Conservation (phyloP, 2,888 invertebrate species). For the Glaucopsyche alexis region DNA sequence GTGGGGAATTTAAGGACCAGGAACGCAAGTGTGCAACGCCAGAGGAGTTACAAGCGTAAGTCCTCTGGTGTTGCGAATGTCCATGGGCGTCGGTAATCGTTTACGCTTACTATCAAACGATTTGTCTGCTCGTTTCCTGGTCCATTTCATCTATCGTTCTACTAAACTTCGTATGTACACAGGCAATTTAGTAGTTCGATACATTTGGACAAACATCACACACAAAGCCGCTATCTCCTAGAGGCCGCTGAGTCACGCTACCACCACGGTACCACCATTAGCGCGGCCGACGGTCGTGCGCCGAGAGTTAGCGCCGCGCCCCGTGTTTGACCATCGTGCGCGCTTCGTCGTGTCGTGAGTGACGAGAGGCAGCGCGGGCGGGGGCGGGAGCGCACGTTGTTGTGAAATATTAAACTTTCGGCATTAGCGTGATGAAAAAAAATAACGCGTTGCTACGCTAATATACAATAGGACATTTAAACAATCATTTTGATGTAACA, state of each 20-base stretch:
- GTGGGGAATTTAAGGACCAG: too few species aligned
- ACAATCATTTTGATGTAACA: too few species aligned
- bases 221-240: neutral
- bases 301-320: slow-evolving; percentile 47
- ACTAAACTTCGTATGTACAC: too few species aligned
- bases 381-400: neutral
- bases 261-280: neutral
- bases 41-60: too few species aligned
- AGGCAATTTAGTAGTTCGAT: neutral
- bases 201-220: neutral
- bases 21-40: too few species aligned
- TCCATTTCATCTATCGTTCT: too few species aligned
- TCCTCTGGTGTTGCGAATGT: too few species aligned
- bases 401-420: neutral
- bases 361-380: slow-evolving; percentile 15
- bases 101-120: too few species aligned
- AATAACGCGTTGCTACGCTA: neutral
- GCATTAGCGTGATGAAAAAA: neutral
- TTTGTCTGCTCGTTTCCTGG: too few species aligned
- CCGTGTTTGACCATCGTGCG: slow-evolving; percentile 46
- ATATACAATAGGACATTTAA: too few species aligned
- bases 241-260: neutral
- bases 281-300: slow-evolving; percentile 52
- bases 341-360: slow-evolving; percentile 9
- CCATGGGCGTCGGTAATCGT: too few species aligned